Conservation (phyloP, 53 echinoderm and acorn worm species). For the Temnopleurus reevesii region DNA sequence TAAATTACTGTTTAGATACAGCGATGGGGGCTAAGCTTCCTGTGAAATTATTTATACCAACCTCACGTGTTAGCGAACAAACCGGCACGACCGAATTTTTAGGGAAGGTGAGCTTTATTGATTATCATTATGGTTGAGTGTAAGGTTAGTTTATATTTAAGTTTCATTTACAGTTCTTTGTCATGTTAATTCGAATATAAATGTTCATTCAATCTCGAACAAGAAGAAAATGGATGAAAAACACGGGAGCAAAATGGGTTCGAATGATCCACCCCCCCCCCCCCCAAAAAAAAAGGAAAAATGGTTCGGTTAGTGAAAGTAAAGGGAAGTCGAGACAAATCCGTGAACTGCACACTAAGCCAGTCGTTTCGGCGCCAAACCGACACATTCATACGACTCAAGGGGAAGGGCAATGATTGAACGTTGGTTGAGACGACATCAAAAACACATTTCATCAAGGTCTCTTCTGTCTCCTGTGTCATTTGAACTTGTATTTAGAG, state of each 20-base stretch:
- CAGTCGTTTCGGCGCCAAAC: not conserved
- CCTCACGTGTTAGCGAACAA: not conserved
- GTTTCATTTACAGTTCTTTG: too few species aligned
- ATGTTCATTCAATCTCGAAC: too few species aligned
- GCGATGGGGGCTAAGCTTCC: not conserved
- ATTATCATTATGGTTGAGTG: too few species aligned
- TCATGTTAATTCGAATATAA: too few species aligned
- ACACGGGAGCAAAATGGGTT: too few species aligned
- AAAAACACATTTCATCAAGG: slow-evolving; percentile 1
- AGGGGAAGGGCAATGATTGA: slow-evolving; percentile 24
- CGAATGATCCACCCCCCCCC: too few species aligned
- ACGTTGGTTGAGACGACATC: not conserved
- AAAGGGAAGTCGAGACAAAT: too few species aligned
- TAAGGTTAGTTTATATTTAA: too few species aligned
- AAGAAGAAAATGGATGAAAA: too few species aligned
- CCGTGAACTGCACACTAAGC: not conserved
- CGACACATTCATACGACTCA: slow-evolving; percentile 26
- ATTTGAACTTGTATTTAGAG: not conserved
- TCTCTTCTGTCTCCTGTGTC: not conserved
- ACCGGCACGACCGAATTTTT: not conserved
- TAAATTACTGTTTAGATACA: slow-evolving; percentile 10
- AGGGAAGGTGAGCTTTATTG: not conserved
- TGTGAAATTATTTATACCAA: not conserved
- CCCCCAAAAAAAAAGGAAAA: too few species aligned
- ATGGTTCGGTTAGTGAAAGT: too few species aligned